phyloP scores from a whole-genome alignment of 2,888 invertebrate genomes.

The Papilio gigon region DNA sequence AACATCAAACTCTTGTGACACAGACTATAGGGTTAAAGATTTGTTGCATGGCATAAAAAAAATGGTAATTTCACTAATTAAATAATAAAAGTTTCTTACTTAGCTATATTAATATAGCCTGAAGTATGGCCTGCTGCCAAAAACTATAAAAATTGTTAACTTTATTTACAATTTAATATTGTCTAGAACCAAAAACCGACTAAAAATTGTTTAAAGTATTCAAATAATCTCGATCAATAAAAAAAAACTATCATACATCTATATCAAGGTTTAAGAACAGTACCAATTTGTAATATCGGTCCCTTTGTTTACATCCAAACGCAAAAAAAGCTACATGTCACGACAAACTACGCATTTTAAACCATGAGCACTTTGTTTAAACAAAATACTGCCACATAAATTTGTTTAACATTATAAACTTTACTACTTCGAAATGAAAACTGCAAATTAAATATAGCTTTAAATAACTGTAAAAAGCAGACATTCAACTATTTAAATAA shows the following conservation, averaged over 20 bases:
- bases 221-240: neutral
- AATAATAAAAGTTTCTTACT: too few relatives aligned
- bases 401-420: neutral
- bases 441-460: neutral
- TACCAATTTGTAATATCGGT: slow-evolving; percentile 21
- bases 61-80: too few relatives aligned
- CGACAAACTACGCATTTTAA: slow-evolving; percentile 36
- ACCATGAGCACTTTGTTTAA: neutral
- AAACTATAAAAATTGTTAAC: too few relatives aligned
- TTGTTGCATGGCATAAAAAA: too few relatives aligned
- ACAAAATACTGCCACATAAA: neutral
- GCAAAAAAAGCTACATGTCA: slow-evolving; percentile 4
- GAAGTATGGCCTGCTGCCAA: too few relatives aligned
- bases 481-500: slow-evolving; percentile 1
- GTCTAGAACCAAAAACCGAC: too few relatives aligned
- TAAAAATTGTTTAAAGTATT: neutral
- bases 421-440: neutral
- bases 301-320: slow-evolving; percentile 33
- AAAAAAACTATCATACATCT: neutral
- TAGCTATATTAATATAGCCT: too few relatives aligned
- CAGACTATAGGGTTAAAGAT: too few relatives aligned
- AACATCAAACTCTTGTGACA: too few relatives aligned
- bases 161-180: too few relatives aligned
- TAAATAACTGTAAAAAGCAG: slow-evolving; percentile 7
- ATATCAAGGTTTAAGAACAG: neutral